Evolutionary conservation across 2,888 invertebrate species (phyloP).

Genomic region (Sacculina carcini): DNA sequence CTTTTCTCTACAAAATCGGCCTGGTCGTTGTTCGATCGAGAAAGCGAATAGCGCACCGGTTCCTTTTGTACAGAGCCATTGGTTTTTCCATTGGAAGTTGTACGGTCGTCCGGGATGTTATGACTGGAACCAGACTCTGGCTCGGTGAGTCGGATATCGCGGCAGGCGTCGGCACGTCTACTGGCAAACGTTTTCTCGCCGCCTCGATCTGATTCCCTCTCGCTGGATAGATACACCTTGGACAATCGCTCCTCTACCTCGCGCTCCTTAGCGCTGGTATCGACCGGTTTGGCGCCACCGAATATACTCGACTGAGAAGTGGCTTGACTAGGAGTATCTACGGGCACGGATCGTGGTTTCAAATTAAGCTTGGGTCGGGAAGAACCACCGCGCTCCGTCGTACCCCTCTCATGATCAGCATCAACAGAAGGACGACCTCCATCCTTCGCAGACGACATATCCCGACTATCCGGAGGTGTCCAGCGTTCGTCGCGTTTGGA

Average conservation of each 20-base stretch:
- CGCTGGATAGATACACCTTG: slow-evolving; percentile 1
- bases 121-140: no score
- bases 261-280: slow-evolving; percentile 22
- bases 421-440: no score
- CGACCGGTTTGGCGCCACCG: slow-evolving; percentile 24
- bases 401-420: no score
- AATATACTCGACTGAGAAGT: slow-evolving; percentile 32
- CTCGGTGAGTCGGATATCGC: not conserved
- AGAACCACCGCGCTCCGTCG: no score
- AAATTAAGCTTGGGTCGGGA: not conserved
- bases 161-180: not conserved
- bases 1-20: not conserved
- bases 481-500: no score
- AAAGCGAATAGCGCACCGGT: no score
- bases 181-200: not conserved
- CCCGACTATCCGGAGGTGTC: no score
- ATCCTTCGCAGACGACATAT: no score
- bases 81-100: no score
- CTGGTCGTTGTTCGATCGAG: no score
- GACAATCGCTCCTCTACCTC: slow-evolving; percentile 22
- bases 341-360: not conserved
- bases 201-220: not conserved
- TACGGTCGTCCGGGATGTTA: no score
- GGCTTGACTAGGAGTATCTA: not conserved
- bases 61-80: no score